A percentile compares a stretch with the other conserved stretches of the same genome.
phyloP scores from a whole-genome alignment of 2,797 vertebrate genomes.

The Mergus octosetaceus region DNA sequence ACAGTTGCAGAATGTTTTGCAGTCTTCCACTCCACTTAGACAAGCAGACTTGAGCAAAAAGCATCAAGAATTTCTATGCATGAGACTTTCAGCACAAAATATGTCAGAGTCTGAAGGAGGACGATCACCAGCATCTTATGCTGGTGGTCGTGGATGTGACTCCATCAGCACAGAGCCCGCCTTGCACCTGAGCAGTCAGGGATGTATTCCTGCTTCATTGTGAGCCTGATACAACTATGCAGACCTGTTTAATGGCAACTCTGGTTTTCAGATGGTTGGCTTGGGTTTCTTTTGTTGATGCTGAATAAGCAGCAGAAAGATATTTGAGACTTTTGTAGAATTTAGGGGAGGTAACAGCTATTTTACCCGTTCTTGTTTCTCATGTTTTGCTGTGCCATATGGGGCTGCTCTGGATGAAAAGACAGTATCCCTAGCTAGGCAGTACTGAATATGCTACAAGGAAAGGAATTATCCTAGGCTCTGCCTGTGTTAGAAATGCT shows the following conservation, averaged over 20 bases:
- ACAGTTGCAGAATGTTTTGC: not conserved
- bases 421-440: not conserved
- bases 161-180: fast-evolving
- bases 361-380: not conserved
- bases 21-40: not conserved
- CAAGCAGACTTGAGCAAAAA: not conserved
- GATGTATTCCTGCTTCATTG: not conserved
- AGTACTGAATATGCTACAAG: not conserved
- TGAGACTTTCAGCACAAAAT: not conserved
- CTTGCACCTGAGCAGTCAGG: not conserved
- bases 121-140: fast-evolving
- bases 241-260: not conserved
- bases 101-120: not conserved
- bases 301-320: not conserved
- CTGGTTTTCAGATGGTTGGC: not conserved
- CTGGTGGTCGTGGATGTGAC: not conserved
- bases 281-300: not conserved
- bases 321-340: not conserved
- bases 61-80: not conserved
- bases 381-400: not conserved
- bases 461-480: not conserved
- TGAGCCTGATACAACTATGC: fast-evolving
- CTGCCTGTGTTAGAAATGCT: not conserved
- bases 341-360: not conserved
- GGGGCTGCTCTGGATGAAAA: not conserved